These are phyloP conservation scores for Automeris io DNA, from an alignment of 2,888 invertebrate species.

Conservation along the genomic window DNA sequence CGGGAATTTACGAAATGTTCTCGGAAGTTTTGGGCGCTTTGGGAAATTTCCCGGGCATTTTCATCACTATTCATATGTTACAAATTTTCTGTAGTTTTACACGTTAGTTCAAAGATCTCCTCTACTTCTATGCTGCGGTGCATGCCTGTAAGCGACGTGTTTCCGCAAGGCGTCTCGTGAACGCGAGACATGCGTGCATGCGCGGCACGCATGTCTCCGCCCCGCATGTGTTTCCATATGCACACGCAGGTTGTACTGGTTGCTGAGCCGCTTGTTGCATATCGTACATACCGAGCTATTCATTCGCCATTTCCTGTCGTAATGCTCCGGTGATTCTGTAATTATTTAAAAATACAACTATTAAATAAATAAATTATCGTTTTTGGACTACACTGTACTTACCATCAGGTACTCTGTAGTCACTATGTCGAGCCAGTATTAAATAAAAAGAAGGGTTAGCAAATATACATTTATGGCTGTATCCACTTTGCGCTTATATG, in stretches of 20 bases:
- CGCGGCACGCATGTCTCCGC: constrained; percentile 89
- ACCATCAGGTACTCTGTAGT: too few species aligned
- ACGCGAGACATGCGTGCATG: constrained; percentile 91
- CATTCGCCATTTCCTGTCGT: constrained; percentile 55
- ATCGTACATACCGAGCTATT: constrained; percentile 83
- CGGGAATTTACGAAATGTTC: too few species aligned
- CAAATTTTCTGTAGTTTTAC: too few species aligned
- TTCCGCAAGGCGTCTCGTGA: constrained; percentile 92
- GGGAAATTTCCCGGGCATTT: too few species aligned
- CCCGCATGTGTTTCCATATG: constrained; percentile 95
- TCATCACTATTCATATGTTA: background rate
- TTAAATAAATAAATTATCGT: too few species aligned
- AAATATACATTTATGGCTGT: too few species aligned
- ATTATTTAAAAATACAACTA: constrained; percentile 13
- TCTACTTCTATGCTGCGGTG: constrained; percentile 35
- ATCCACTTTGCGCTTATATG: too few species aligned
- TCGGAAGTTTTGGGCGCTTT: too few species aligned
- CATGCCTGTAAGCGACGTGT: constrained; percentile 92
- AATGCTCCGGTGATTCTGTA: constrained; percentile 41
- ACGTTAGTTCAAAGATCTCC: constrained; percentile 25
- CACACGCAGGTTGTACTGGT: constrained; percentile 92
- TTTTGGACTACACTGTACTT: too few species aligned
- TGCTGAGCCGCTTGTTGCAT: constrained; percentile 92
- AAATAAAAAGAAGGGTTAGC: constrained; percentile 1
- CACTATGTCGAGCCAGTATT: background rate